Conservation (phyloP, 2,113 vertebrate species). For the Gallinago jamesoni region DNA sequence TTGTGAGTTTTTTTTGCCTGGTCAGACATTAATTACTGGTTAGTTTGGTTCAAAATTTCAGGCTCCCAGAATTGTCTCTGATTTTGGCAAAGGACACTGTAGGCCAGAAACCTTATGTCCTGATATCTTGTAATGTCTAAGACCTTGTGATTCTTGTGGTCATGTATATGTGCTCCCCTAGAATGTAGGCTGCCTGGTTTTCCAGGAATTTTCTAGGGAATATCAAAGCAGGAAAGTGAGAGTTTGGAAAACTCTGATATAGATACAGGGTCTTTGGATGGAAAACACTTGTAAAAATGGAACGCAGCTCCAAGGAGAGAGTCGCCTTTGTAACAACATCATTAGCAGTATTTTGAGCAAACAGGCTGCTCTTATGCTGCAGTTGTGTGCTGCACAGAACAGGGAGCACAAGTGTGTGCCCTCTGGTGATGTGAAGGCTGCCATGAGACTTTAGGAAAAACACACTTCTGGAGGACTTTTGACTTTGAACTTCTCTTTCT, state of each 20-base stretch:
- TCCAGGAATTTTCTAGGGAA: neutral
- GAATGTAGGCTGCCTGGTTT: neutral
- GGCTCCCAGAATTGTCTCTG: neutral
- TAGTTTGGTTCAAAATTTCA: neutral
- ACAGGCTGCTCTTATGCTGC: accelerated
- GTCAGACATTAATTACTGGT: neutral
- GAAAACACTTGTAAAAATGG: neutral
- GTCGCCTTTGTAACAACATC: neutral
- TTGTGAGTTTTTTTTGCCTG: neutral
- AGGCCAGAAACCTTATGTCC: neutral
- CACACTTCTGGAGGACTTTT: neutral
- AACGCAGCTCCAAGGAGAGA: neutral
- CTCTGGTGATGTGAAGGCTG: neutral
- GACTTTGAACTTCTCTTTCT: neutral
- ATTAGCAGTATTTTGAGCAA: neutral
- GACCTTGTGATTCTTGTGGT: neutral
- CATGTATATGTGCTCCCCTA: accelerated
- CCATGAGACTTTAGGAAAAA: neutral
- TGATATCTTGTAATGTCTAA: neutral
- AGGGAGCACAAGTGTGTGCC: neutral
- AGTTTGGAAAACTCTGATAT: neutral
- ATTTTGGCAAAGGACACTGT: neutral
- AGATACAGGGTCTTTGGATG: neutral
- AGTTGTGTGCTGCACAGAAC: neutral
- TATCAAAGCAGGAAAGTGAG: neutral